Base-by-base conservation (phyloP, 2,797 vertebrate genomes). In the Danio kyathit region DNA sequence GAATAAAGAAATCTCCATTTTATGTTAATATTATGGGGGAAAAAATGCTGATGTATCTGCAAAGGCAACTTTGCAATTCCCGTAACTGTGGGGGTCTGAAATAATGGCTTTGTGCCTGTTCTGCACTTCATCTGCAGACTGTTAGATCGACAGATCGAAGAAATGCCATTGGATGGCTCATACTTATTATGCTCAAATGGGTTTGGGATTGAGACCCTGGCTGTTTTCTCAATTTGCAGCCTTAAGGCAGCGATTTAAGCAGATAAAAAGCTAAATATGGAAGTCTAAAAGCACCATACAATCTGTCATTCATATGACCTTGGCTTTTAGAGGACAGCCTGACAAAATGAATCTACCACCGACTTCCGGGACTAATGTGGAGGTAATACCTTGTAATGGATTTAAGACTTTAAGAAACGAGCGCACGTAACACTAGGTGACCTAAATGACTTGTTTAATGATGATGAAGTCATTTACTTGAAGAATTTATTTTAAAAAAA, bases 141-240 rank as follows among this genome's bases (percentile, higher is more conserved):
- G 87, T 90, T 90, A 91, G 89, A 91, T 90, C 88, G 84, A 90
- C 91, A 89, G 88, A 80, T 80, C 70, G 79, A 80, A 86, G 87
- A 89, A 92, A 93, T 92, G 89, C 88, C 86, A 90, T 90, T 90
- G 91, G 91, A 93, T 90, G 88, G 89, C 87, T 92, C 89, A 86
- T 91, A 91, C 91, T 92, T 94, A 94, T 92, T 93, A 94, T 93
- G 89, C 91, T 92, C 88, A 93, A 89, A 93, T 92, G 91, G 92
- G 92, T 94, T 91, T 90, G 87, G 89, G 92, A 94, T 93, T 91
- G 90, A 93, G 92, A 92, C 91, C 87, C 91, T 87, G 78, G 88
- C 91, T 94, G 91, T 91, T 94, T 94, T 91, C 89, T 91, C 90
- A 92, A 93, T 94, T 93, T 93, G 82, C 85, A 90, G 90, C 90